phyloP scores from a whole-genome alignment of 2,888 invertebrate genomes.

The Pristionchus arcanus region DNA sequence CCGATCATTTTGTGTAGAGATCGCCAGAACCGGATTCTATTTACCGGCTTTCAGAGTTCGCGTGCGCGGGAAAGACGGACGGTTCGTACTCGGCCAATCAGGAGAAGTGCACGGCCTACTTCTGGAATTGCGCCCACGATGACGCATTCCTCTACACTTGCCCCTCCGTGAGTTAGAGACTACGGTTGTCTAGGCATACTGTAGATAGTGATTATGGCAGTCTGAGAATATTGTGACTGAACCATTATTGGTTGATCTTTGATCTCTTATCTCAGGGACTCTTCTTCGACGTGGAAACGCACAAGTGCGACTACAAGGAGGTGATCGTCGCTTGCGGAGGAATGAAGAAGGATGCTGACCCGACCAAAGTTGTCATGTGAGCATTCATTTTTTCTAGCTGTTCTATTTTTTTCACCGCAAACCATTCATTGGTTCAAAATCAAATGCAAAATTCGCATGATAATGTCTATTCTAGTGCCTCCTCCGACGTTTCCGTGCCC shows the following conservation, averaged over 20 bases:
- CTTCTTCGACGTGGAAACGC: slow-evolving; percentile 36
- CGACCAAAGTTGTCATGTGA: background rate
- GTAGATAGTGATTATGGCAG: too few species aligned
- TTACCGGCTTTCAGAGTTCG: slow-evolving; percentile 35
- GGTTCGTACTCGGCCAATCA: slow-evolving; percentile 29
- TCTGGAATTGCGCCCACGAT: slow-evolving; percentile 56
- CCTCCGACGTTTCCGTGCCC: background rate
- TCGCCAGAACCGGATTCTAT: background rate
- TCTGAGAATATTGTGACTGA: background rate
- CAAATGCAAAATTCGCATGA: background rate
- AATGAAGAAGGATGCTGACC: slow-evolving; percentile 28
- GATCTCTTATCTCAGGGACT: slow-evolving; percentile 40
- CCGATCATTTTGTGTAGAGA: background rate
- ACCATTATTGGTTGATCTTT: background rate
- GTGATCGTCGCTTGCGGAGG: slow-evolving; percentile 51
- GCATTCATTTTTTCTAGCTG: background rate
- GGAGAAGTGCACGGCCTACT: slow-evolving; percentile 50
- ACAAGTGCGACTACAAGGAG: slow-evolving; percentile 54
- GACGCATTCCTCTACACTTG: slow-evolving; percentile 49
- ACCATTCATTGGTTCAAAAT: too few species aligned
- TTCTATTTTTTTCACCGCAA: too few species aligned
- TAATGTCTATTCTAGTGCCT: slow-evolving; percentile 20
- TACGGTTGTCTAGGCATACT: background rate
- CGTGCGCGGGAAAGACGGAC: slow-evolving; percentile 39
- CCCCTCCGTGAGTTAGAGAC: slow-evolving; percentile 4